Evolutionary conservation across 2,888 invertebrate species (phyloP).

Genomic region (Cheiracanthium punctorium): DNA sequence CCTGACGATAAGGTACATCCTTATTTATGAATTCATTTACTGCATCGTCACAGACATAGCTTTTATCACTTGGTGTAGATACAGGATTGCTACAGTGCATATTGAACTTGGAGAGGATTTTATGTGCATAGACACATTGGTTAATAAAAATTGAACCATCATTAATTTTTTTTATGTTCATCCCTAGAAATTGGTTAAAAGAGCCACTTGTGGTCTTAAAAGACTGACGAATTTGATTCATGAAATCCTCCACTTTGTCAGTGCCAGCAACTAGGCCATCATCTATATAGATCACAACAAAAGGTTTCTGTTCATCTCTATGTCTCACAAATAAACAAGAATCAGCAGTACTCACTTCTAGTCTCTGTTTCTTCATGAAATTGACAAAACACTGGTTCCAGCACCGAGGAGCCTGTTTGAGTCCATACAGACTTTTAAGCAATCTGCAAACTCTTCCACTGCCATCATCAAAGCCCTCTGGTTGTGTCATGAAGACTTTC

Average conservation of each 20-base stretch:
- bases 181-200: constrained; percentile 13
- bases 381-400: constrained; percentile 56
- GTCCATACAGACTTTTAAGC: no score
- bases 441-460: constrained; percentile 63
- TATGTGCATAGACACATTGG: constrained; percentile 13
- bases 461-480: constrained; percentile 63
- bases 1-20: no score
- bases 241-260: not conserved
- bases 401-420: no score
- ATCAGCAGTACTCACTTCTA: constrained; percentile 8
- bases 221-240: not conserved
- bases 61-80: constrained; percentile 13
- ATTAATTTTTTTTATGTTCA: constrained; percentile 8
- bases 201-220: constrained; percentile 23
- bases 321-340: constrained; percentile 12
- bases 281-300: constrained; percentile 18
- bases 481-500: constrained; percentile 69
- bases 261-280: constrained; percentile 10
- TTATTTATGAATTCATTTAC: not conserved
- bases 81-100: constrained; percentile 20
- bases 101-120: not conserved
- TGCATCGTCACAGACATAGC: not conserved
- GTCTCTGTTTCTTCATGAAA: not conserved
- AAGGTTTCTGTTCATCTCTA: not conserved
- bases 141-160: constrained; percentile 37